Percentiles rank a stretch among this genome's conserved stretches.
Conservation (phyloP, 2,888 invertebrate species). For the Colletes collaris region DNA sequence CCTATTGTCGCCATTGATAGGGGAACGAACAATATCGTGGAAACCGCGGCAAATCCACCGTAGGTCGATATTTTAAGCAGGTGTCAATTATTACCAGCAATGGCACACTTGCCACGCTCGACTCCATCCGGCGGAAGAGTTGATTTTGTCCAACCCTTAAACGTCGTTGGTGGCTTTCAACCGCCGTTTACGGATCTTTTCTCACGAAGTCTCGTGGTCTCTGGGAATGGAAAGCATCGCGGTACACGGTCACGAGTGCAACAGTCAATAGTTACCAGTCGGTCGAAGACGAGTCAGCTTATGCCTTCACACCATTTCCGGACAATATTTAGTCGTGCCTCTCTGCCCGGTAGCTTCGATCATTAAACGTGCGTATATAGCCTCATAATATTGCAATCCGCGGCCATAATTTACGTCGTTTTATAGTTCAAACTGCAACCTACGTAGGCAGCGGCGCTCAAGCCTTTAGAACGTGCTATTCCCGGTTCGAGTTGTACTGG, state of each 20-base stretch:
- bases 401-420: conserved; percentile 83
- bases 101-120: conserved; percentile 63
- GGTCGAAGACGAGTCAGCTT: conserved; percentile 58
- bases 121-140: conserved; percentile 40
- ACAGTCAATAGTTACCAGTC: conserved; percentile 72
- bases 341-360: conserved; percentile 81
- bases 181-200: conserved; percentile 24
- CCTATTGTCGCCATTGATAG: too few relatives aligned
- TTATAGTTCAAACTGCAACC: conserved; percentile 83
- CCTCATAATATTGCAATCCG: conserved; percentile 83
- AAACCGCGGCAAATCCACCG: too few relatives aligned
- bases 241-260: conserved; percentile 32
- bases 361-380: conserved; percentile 83
- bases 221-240: conserved; percentile 23
- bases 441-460: conserved; percentile 77
- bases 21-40: too few relatives aligned
- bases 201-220: conserved; percentile 18
- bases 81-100: conserved; percentile 73
- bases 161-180: background rate
- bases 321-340: conserved; percentile 80
- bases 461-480: conserved; percentile 79
- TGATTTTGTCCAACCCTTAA: conserved; percentile 45
- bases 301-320: conserved; percentile 70
- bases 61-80: conserved; percentile 42
- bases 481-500: conserved; percentile 79